A percentile compares a stretch with the other conserved stretches of the same genome.
phyloP scores from a whole-genome alignment of 2,113 vertebrate species.

The Petromus typicus region DNA sequence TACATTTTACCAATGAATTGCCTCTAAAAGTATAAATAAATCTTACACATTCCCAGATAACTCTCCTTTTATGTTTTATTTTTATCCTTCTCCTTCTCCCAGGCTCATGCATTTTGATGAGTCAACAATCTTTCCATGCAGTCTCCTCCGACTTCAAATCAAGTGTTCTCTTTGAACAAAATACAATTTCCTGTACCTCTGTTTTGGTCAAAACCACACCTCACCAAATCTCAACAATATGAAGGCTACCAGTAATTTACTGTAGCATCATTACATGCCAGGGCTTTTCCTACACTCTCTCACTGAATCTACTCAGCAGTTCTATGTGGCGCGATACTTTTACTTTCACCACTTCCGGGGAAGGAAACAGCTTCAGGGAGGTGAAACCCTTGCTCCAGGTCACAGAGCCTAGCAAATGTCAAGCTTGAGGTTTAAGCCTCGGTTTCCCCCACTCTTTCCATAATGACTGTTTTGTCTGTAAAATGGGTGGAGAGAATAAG shows the following conservation, averaged over 20 bases:
- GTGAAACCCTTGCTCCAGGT: neutral
- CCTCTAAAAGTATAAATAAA: slow-evolving; percentile 20
- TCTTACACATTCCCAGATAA: neutral
- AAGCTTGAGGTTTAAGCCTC: slow-evolving; percentile 1
- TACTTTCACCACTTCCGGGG: neutral
- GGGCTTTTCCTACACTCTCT: neutral
- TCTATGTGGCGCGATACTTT: neutral
- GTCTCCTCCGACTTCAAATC: neutral
- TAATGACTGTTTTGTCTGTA: neutral
- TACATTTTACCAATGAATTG: slow-evolving; percentile 25
- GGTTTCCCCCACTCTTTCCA: neutral
- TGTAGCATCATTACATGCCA: too few relatives aligned
- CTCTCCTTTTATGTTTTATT: slow-evolving; percentile 40
- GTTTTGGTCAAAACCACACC: neutral
- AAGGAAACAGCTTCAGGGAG: neutral
- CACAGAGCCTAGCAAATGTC: neutral
- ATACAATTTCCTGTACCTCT: neutral
- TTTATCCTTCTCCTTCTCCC: neutral
- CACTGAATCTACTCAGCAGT: neutral
- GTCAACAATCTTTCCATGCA: neutral
- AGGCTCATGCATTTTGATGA: neutral
- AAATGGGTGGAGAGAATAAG: neutral
- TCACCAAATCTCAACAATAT: neutral
- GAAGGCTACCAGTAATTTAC: neutral
- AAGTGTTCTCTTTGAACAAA: neutral